Conservation (phyloP, 2,113 vertebrate genomes). For the Dasyprocta punctata region DNA sequence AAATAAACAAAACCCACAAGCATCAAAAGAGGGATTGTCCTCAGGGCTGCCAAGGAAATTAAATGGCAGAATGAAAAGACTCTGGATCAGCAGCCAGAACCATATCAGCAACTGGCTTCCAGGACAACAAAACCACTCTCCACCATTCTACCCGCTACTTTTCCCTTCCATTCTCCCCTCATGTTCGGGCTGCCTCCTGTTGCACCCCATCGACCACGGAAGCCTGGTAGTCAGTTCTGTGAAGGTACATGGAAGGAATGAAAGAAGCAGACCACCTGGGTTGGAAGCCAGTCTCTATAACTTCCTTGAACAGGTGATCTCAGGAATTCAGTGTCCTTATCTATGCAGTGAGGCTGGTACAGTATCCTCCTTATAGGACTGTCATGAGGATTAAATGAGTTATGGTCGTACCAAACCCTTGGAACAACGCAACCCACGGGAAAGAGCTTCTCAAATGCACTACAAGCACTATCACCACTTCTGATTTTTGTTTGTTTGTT, state of each 20-base stretch:
- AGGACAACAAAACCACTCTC: neutral
- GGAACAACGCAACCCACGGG: neutral
- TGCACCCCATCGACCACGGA: neutral
- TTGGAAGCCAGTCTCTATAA: neutral
- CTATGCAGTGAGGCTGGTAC: neutral
- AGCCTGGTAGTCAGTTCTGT: neutral
- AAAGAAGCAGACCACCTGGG: neutral
- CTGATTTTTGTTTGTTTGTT: no score
- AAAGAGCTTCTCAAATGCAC: neutral
- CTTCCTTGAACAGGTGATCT: neutral
- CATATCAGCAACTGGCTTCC: neutral
- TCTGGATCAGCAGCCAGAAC: neutral
- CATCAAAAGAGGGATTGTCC: neutral
- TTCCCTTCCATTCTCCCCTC: neutral
- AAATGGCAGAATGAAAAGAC: neutral
- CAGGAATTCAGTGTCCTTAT: neutral
- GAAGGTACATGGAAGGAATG: neutral
- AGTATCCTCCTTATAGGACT: neutral
- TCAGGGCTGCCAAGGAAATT: neutral
- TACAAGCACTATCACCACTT: neutral
- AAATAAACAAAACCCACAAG: conserved; percentile 48
- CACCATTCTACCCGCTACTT: neutral
- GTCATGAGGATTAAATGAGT: neutral
- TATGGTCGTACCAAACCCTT: neutral
- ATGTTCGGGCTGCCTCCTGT: neutral